Evolutionary conservation across 2,888 invertebrate species (phyloP), one percentile per base, ranked within the genome.

Genomic region (Lobophora halterata): DNA sequence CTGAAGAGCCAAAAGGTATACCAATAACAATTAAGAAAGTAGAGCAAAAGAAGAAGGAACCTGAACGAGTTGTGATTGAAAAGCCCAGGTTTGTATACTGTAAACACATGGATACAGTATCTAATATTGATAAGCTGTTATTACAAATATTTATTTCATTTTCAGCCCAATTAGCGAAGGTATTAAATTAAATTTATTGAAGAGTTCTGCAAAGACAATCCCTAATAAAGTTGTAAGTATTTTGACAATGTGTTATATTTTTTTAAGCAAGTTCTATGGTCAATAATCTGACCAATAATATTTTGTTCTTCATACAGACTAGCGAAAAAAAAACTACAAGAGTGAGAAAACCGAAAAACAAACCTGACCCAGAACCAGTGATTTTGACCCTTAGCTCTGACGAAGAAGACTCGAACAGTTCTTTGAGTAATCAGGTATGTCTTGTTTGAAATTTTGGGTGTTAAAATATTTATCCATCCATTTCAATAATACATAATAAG

Each of bases 371-470:
- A 5, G 91, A 93, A 60, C 91, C 92, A 18, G 92, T 92, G 4
- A 91, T 93, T 58, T 79, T 93, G 42, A 91, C 91, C 7, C 78
- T 92, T 28, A 93, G 93, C 64, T 93, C 92, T 30, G 93, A 93
- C 59, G 93, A 93, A 50, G 93, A 92, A 52, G 91, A 88, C 52
- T 87, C 87, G n/a, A 88, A 88, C 55, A 88, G 88, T 60, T 88
- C 88, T 9, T 72, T 79, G 38, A 76, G 75, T 52, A 74, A 65
- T 53, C 82, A 80, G 75, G 85, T 87, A 74, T 45, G 21, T 31
- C n/a, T n/a, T n/a, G n/a, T n/a, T n/a, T n/a, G n/a, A n/a, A n/a
- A n/a, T n/a, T n/a, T n/a, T n/a, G n/a, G n/a, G n/a, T n/a, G n/a
- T n/a, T n/a, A n/a, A n/a, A n/a, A n/a, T n/a, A n/a, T n/a, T n/a